Conservation (phyloP, 2,113 vertebrate species). For the Hippocampus barbouri region DNA sequence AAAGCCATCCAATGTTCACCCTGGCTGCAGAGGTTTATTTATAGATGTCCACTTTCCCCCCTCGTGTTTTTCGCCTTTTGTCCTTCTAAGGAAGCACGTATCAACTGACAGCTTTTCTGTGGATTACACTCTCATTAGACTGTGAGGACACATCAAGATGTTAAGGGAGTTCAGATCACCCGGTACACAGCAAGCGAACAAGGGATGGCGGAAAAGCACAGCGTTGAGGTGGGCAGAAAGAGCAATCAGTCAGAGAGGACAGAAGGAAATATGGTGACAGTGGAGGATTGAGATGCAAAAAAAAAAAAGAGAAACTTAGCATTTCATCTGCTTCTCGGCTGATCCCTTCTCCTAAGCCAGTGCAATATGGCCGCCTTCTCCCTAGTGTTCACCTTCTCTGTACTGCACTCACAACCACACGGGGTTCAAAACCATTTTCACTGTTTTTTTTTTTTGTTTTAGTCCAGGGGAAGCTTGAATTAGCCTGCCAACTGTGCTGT, state of each 20-base stretch:
- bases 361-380: slow-evolving; percentile 72
- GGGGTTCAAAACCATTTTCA: slow-evolving; percentile 51
- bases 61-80: slow-evolving; percentile 49
- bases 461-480: slow-evolving; percentile 49
- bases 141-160: slow-evolving; percentile 77
- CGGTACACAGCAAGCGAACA: slow-evolving; percentile 43
- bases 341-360: slow-evolving; percentile 66
- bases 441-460: slow-evolving; percentile 35
- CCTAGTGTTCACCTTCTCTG: slow-evolving; percentile 46
- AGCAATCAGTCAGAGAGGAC: slow-evolving; percentile 8
- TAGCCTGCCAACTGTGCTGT: slow-evolving; percentile 61
- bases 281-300: slow-evolving; percentile 29
- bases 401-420: slow-evolving; percentile 33
- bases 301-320: slow-evolving; percentile 49
- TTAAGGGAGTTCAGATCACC: slow-evolving; percentile 71
- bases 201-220: slow-evolving; percentile 7
- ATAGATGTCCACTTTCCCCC: slow-evolving; percentile 62
- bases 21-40: slow-evolving; percentile 71
- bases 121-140: slow-evolving; percentile 78
- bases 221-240: background rate
- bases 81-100: slow-evolving; percentile 75
- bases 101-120: slow-evolving; percentile 81
- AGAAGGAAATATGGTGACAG: slow-evolving; percentile 18
- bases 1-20: slow-evolving; percentile 42
- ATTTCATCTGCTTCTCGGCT: slow-evolving; percentile 62